These are phyloP conservation scores for Graptemys geographica DNA, from an alignment of 2,797 vertebrate species.

Conservation along the genomic window DNA sequence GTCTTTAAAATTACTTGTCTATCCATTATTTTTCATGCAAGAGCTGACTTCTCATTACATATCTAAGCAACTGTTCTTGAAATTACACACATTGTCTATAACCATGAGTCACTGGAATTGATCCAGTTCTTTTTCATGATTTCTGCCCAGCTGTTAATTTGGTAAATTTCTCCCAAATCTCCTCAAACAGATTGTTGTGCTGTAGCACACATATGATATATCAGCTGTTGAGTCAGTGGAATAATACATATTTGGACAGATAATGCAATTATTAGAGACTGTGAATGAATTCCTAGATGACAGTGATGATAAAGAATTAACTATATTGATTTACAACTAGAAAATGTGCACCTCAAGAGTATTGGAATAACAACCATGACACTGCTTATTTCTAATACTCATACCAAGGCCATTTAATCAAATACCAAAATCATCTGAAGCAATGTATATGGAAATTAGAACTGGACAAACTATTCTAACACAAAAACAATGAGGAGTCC, in stretches of 20 bases:
- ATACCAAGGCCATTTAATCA: neutral
- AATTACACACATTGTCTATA: neutral
- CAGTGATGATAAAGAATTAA: neutral
- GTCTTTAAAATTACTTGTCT: neutral
- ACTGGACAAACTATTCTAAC: neutral
- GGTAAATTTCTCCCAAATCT: neutral
- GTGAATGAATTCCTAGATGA: neutral
- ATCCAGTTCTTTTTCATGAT: neutral
- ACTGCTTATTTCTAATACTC: neutral
- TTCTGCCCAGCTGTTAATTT: neutral
- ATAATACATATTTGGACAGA: neutral
- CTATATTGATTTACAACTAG: neutral
- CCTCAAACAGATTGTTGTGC: neutral
- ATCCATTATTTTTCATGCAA: neutral
- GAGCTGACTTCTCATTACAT: neutral
- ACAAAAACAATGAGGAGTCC: neutral
- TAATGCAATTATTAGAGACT: neutral
- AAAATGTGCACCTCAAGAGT: rapidly evolving
- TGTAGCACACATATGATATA: rapidly evolving
- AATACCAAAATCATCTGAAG: neutral
- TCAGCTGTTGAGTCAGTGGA: neutral
- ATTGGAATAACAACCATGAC: neutral
- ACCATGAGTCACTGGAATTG: neutral
- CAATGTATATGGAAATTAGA: neutral
- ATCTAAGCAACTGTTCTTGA: neutral